These are phyloP conservation scores for Dicranocentrus wangi DNA, from an alignment of 2,888 invertebrate genomes.

Conservation along the genomic window DNA sequence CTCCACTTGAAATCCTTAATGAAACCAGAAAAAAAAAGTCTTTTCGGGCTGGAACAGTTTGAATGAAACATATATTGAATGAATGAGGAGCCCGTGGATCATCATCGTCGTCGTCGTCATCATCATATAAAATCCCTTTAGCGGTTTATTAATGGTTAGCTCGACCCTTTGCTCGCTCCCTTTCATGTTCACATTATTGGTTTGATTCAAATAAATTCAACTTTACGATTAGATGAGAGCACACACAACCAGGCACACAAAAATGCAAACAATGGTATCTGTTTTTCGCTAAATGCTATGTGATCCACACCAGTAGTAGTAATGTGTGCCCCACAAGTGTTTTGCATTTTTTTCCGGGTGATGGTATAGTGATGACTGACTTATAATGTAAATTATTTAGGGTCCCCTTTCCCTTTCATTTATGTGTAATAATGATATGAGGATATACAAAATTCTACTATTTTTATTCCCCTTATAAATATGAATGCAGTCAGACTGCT, in stretches of 20 bases:
- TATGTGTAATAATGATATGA: too few species aligned
- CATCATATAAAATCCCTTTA: constrained; percentile 69
- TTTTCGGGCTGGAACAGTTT: not conserved
- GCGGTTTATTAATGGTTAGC: constrained; percentile 73
- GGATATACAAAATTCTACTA: too few species aligned
- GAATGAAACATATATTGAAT: not conserved
- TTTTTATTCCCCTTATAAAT: not conserved
- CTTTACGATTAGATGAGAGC: too few species aligned
- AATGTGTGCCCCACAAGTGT: too few species aligned
- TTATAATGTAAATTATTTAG: constrained; percentile 23
- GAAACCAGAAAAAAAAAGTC: constrained; percentile 3
- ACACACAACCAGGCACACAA: not conserved
- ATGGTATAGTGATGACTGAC: not conserved
- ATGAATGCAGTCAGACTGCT: too few species aligned
- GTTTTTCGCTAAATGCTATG: not conserved
- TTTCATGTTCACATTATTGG: constrained; percentile 52
- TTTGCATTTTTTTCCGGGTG: not conserved
- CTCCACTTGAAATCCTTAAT: constrained; percentile 45
- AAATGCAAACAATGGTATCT: not conserved
- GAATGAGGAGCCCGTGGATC: not conserved
- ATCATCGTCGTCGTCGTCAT: constrained; percentile 16
- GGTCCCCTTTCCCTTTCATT: too few species aligned
- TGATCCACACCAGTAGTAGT: too few species aligned
- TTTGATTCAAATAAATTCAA: constrained; percentile 24
- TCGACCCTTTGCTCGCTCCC: constrained; percentile 59